These are phyloP conservation scores for Pomacea canaliculata DNA, from an alignment of 2,888 invertebrate species.

Conservation along the genomic window DNA sequence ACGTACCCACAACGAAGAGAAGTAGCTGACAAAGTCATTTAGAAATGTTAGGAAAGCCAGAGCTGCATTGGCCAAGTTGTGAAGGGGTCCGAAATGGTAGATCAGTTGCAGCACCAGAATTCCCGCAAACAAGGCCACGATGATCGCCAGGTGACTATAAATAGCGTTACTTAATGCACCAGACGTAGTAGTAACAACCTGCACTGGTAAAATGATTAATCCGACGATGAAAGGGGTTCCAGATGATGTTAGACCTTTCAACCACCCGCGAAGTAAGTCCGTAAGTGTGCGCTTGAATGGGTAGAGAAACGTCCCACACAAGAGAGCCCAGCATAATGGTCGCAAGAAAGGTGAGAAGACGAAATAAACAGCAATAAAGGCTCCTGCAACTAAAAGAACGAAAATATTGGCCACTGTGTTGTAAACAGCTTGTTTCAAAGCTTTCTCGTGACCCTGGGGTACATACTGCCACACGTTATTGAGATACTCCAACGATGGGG, in stretches of 20 bases:
- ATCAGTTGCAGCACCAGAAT: conserved; percentile 75
- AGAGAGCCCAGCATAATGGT: conserved; percentile 93
- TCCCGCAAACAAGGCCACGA: conserved; percentile 71
- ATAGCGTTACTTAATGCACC: conserved; percentile 82
- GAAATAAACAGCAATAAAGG: conserved; percentile 68
- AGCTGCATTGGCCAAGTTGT: conserved; percentile 46
- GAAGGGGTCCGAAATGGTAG: conserved; percentile 80
- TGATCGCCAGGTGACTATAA: conserved; percentile 77
- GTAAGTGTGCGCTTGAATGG: conserved; percentile 90
- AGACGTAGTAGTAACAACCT: conserved; percentile 81
- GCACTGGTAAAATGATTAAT: conserved; percentile 75
- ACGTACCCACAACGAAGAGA: conserved; percentile 68
- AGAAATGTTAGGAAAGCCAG: conserved; percentile 50
- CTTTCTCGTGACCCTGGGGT: conserved; percentile 78
- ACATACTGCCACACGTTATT: conserved; percentile 57
- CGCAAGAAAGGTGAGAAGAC: conserved; percentile 89
- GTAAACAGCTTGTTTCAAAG: conserved; percentile 91
- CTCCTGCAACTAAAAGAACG: conserved; percentile 77
- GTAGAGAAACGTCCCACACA: conserved; percentile 97
- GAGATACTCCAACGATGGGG: conserved; percentile 47
- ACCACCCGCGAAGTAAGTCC: conserved; percentile 83
- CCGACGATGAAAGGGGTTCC: conserved; percentile 72
- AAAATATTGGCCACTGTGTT: conserved; percentile 87
- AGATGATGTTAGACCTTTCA: conserved; percentile 57
- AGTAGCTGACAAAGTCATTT: conserved; percentile 63